These are phyloP conservation scores for Ambastaia sidthimunki DNA, from an alignment of 2,797 vertebrate genomes.

Conservation along the genomic window DNA sequence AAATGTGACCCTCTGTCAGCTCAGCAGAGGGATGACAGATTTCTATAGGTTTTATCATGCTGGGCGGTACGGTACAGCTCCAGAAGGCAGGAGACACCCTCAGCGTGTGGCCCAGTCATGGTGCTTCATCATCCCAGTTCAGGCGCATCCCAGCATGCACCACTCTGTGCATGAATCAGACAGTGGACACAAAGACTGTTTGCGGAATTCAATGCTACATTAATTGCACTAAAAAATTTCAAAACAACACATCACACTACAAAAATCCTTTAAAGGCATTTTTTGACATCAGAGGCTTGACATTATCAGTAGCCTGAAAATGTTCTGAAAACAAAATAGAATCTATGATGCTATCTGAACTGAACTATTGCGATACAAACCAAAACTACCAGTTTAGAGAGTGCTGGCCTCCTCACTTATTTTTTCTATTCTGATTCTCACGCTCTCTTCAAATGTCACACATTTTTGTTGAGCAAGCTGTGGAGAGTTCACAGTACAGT, in stretches of 20 bases:
- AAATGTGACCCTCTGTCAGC: constrained; percentile 31
- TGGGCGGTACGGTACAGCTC: constrained; percentile 19
- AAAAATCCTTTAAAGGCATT: neutral
- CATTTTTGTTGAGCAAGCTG: constrained; percentile 43
- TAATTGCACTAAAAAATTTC: neutral
- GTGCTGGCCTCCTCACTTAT: neutral
- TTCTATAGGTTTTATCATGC: constrained; percentile 34
- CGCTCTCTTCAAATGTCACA: constrained; percentile 44
- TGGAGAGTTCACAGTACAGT: constrained; percentile 47
- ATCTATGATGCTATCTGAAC: neutral
- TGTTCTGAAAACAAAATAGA: neutral
- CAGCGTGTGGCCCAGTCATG: constrained; percentile 32
- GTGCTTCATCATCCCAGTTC: constrained; percentile 40
- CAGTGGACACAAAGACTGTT: neutral
- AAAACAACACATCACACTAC: neutral
- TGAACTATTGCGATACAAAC: neutral
- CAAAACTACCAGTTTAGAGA: constrained; percentile 21
- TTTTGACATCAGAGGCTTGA: too few relatives aligned
- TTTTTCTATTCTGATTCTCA: constrained; percentile 3
- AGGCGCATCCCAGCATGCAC: neutral
- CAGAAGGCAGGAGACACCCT: constrained; percentile 52
- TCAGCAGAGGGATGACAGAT: constrained; percentile 32
- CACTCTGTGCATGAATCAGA: constrained; percentile 9
- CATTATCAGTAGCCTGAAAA: neutral
- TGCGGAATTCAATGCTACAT: neutral